Evolutionary conservation across 2,888 invertebrate species (phyloP), one percentile per base, ranked within the genome.

Genomic region (Caenorhabditis parvicauda): DNA sequence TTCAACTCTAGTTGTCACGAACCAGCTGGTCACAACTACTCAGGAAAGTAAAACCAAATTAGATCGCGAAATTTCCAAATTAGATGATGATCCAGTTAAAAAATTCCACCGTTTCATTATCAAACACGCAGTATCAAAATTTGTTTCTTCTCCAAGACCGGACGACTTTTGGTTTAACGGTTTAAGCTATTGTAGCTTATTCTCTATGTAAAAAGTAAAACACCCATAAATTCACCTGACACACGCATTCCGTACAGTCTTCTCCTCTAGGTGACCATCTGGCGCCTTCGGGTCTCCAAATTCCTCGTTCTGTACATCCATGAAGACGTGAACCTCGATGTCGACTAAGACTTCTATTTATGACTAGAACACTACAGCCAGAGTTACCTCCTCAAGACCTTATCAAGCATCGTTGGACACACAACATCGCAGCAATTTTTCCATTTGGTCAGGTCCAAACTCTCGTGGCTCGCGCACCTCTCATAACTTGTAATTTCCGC

Each of bases 291-390:
- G 63, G 63, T 35, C 59, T 29, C 63, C 63, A 63, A 0, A 59
- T 7, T 17, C 59, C 59, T 21, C 59, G 47, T n/a, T 37, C 45
- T 29, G 22, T 55, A 32, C 63, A 63, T 27, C 63, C 63, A 39
- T 63, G 63, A 28, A 63, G 59, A 17, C 59, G 48, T 21, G 63
- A 63, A 17, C 63, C 63, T 4, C 63, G 55, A 41, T 63, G 63
- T 41, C 63, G 63, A 43, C 63, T 62, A 58, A 25, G 54, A 57
- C 14, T 2, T n/a, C 22, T 44, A 9, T 4, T 21, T 21, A 22
- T 14, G n/a, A 29, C 32, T 6, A 22, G 38, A 19, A 35, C 24
- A 19, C 21, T 48, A 5, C 28, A 6, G 17, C 35, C 14, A 3
- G 7, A 6, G 2, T 2, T 22, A 62, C 62, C 62, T 63, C 53